Percentiles rank a stretch among this genome's conserved stretches.
These are phyloP conservation scores for Dendroctonus ponderosae DNA, from an alignment of 1,140 invertebrate species.

Conservation along the genomic window DNA sequence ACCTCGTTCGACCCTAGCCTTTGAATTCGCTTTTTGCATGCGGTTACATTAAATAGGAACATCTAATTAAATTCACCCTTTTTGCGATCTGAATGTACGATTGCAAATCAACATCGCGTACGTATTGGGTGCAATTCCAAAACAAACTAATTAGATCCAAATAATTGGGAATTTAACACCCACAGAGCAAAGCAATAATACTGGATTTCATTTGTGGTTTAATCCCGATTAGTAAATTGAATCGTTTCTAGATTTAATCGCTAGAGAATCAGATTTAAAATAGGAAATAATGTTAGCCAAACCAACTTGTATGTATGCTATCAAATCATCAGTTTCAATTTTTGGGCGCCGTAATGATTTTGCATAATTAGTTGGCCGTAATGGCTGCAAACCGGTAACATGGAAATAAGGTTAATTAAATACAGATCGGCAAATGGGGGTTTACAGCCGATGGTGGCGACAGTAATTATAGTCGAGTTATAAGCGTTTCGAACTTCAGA, in stretches of 20 bases:
- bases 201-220: constrained; percentile 9
- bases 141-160: background rate
- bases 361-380: constrained; percentile 1
- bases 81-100: background rate
- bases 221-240: constrained; percentile 16
- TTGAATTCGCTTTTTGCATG: no score
- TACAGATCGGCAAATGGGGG: no score
- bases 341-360: constrained; percentile 7
- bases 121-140: no score
- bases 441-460: no score
- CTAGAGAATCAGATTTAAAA: constrained; percentile 9
- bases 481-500: no score
- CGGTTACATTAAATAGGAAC: no score
- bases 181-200: background rate
- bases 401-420: no score
- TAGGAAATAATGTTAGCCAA: constrained; percentile 5
- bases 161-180: constrained; percentile 2
- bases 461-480: no score
- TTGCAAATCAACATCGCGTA: background rate
- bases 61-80: no score
- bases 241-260: constrained; percentile 9
- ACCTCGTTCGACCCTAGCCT: no score
- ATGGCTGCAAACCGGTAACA: background rate
- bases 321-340: constrained; percentile 2
- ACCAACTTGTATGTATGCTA: background rate